phyloP scores from a whole-genome alignment of 2,797 vertebrate species.

The Margarornis squamiger region DNA sequence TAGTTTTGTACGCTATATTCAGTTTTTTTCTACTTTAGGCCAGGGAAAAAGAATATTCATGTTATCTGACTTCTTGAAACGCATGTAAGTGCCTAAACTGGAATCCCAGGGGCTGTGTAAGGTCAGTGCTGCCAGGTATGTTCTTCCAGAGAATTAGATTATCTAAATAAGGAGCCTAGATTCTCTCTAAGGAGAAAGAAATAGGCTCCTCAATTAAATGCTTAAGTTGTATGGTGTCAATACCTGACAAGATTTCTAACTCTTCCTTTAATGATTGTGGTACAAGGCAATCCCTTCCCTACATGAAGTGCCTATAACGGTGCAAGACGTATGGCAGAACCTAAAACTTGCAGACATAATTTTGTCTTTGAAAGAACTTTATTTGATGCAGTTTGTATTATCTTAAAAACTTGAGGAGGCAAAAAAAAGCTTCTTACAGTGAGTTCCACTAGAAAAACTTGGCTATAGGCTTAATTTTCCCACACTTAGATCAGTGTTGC shows the following conservation, averaged over 20 bases:
- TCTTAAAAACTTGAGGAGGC: not conserved
- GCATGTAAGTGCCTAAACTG: not conserved
- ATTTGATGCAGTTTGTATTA: not conserved
- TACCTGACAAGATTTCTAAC: not conserved
- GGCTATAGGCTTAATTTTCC: not conserved
- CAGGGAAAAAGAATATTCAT: not conserved
- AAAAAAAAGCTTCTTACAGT: not conserved
- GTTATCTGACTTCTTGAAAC: not conserved
- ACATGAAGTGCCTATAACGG: not conserved
- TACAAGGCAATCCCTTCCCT: not conserved
- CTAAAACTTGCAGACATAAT: not conserved
- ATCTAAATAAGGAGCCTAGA: conserved; percentile 39
- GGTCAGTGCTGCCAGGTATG: not conserved
- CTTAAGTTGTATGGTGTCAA: not conserved
- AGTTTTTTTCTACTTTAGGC: not conserved
- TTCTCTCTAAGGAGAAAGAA: conserved; percentile 11
- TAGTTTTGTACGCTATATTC: not conserved
- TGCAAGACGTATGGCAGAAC: not conserved
- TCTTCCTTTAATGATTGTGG: not conserved
- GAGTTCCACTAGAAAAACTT: not conserved
- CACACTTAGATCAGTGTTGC: not conserved
- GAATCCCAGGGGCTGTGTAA: not conserved
- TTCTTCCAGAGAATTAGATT: conserved; percentile 26
- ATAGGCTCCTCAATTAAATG: conserved; percentile 29
- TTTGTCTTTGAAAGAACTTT: not conserved